phyloP scores from a whole-genome alignment of 2,888 invertebrate species.

The Drosophila subquinaria region DNA sequence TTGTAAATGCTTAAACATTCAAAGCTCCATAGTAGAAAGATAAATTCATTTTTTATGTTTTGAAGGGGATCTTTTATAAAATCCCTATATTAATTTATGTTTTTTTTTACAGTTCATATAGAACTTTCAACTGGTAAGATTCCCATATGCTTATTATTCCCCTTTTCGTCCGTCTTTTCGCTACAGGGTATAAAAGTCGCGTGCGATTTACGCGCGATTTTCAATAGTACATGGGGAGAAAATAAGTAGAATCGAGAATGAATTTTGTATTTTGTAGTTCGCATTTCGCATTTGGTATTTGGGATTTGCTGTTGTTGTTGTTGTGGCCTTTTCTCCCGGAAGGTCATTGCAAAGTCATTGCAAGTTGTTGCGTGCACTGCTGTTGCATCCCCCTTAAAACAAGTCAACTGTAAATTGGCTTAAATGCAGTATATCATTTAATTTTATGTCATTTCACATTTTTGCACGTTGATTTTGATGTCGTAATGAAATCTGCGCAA shows the following conservation, averaged over 20 bases:
- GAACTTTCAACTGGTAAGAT: no score
- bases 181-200: constrained; percentile 48
- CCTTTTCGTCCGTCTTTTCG: neutral
- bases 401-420: constrained; percentile 79
- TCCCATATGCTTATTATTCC: neutral
- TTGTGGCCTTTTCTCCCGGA: constrained; percentile 46
- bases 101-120: no score
- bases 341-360: constrained; percentile 74
- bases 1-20: no score
- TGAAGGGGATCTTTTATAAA: no score
- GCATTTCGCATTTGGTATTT: constrained; percentile 36
- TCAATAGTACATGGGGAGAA: constrained; percentile 56
- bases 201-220: constrained; percentile 58
- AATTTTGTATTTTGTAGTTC: constrained; percentile 37
- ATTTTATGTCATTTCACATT: constrained; percentile 50
- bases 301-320: constrained; percentile 26
- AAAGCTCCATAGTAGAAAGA: no score
- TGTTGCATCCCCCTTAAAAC: constrained; percentile 42
- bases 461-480: constrained; percentile 37
- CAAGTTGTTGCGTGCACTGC: constrained; percentile 56
- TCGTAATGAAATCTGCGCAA: constrained; percentile 4
- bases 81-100: no score
- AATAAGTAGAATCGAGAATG: constrained; percentile 43
- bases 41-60: no score
- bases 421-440: constrained; percentile 66